Base-by-base conservation (phyloP, 64 coral and sea anemone species). In the Stichodactyla mertensii region DNA sequence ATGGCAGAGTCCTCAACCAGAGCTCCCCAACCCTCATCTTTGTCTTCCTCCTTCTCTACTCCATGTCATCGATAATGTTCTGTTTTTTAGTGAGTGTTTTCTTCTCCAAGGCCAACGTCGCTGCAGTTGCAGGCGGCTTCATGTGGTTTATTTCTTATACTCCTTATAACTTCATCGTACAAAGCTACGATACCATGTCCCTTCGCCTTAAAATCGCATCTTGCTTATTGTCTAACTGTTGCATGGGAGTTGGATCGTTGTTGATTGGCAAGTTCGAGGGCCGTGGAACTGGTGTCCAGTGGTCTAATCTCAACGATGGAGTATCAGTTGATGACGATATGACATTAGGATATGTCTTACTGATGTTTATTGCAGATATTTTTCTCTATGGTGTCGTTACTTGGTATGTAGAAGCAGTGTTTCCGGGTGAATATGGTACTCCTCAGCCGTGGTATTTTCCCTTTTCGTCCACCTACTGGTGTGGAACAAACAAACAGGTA, bases 211-310 rank as follows among this genome's bases (percentile, higher is more conserved):
- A 99, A 55, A 36, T 89, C 14, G 85, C 85, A 45, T 82, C 88
- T 2, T 99, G 97, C 61, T 83, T 99, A 20, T 31, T 95, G 6
- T 92, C 97, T 14, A 95, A 99, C 54, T 77, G 91, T 80, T 88
- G 86, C 2, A 99, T 99, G 97, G 82, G 86, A 56, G 84, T 99
- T 57, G 97, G 97, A 1, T 88, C 93, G 55, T 80, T 90, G 57
- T 82, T 99, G 19, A 91, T 99, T 52, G 97, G 97, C 9, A 99
- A 99, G 61, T 99, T 95, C 86, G 97, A 99, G 91, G 95, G 95
- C 7, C 80, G 79, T 31, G 97, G 90, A n/a, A 92, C 86, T 13
- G 97, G 97, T 15, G 87, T 92, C 2, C 97, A 99, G 22, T 99
- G 97, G 97, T 87, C 90, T 36, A 99, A 93, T 59, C 78, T 99